Conservation (phyloP, 2,888 invertebrate genomes). For the Siphlonurus alternatus region DNA sequence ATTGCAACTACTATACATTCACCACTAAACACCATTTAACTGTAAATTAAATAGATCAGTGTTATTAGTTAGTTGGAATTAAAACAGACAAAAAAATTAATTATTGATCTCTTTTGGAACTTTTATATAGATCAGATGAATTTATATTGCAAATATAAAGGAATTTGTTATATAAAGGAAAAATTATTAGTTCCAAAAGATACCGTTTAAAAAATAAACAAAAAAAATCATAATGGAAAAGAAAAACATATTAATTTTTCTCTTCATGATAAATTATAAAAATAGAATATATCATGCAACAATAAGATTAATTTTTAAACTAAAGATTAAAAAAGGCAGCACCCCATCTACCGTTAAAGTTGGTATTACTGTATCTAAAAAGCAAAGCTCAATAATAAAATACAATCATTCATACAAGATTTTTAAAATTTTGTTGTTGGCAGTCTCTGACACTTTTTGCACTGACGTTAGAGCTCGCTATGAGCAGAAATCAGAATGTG, state of each 20-base stretch:
- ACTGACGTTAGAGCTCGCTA: conserved; percentile 11
- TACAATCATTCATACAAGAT: not conserved
- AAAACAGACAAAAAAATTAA: no score
- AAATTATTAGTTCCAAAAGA: not conserved
- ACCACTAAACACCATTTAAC: conserved; percentile 4
- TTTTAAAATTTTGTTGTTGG: not conserved
- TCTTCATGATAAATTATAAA: conserved; percentile 4
- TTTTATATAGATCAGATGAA: not conserved
- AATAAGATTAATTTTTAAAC: not conserved
- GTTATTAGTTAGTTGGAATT: not conserved
- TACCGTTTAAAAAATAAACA: not conserved
- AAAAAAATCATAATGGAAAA: conserved; percentile 10
- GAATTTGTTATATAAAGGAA: no score
- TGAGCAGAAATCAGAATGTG: conserved; percentile 35
- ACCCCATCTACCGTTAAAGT: not conserved
- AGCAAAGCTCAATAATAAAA: not conserved
- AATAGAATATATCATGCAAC: not conserved
- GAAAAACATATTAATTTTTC: conserved; percentile 14
- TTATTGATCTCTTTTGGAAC: not conserved
- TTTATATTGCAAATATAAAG: no score
- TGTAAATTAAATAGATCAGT: not conserved
- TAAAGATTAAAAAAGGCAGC: not conserved
- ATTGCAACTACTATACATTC: conserved; percentile 4
- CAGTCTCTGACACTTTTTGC: not conserved
- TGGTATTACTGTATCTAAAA: not conserved